These are phyloP conservation scores for Vultur gryphus DNA, from an alignment of 2,797 vertebrate genomes.

Conservation along the genomic window DNA sequence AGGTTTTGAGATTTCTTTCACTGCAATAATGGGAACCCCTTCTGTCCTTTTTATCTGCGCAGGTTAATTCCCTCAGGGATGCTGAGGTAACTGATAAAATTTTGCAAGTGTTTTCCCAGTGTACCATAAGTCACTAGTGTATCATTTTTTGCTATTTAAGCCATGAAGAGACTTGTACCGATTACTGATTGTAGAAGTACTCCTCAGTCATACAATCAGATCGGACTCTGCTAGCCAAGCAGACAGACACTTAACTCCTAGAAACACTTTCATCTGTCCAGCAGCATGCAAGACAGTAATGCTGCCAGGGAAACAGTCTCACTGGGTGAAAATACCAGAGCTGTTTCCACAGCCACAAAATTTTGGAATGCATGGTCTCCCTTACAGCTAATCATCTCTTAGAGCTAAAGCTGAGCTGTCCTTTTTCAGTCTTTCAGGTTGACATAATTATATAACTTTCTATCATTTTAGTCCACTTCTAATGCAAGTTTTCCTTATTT, in stretches of 20 bases:
- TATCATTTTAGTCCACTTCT: not conserved
- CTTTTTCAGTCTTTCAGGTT: not conserved
- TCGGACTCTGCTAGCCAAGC: not conserved
- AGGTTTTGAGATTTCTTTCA: slow-evolving; percentile 8
- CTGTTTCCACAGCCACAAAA: slow-evolving; percentile 7
- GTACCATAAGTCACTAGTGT: not conserved
- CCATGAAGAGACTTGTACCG: not conserved
- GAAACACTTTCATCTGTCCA: not conserved
- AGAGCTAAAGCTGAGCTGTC: not conserved
- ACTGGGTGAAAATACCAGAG: slow-evolving; percentile 19
- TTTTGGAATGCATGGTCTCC: not conserved
- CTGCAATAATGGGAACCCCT: not conserved
- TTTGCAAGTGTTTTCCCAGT: not conserved
- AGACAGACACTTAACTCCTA: not conserved
- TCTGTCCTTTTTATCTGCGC: not conserved
- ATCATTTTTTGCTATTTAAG: not conserved
- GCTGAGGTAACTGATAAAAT: not conserved
- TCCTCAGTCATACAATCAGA: not conserved
- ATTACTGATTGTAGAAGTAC: not conserved
- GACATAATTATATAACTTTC: not conserved
- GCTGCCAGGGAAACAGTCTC: not conserved
- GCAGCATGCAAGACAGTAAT: not conserved
- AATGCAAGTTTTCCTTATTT: not conserved
- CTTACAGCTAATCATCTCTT: not conserved
- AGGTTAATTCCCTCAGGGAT: not conserved